phyloP scores from a whole-genome alignment of 2,888 invertebrate genomes.

The Drosophila limbata region DNA sequence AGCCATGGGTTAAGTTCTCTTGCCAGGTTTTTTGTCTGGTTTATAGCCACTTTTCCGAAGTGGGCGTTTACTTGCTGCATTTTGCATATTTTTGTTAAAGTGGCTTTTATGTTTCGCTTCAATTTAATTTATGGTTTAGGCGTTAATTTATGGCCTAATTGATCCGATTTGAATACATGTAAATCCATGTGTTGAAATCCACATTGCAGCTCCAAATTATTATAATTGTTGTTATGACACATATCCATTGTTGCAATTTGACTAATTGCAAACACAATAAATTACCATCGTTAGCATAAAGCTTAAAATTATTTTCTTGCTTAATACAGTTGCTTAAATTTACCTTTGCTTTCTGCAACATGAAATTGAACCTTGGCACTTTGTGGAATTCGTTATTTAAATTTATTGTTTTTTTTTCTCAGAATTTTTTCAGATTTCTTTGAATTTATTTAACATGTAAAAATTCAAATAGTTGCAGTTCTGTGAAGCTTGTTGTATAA shows the following conservation, averaged over 20 bases:
- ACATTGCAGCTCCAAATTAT: slow-evolving; percentile 29
- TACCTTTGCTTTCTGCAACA: not conserved
- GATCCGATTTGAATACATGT: slow-evolving; percentile 69
- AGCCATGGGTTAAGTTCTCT: slow-evolving; percentile 25
- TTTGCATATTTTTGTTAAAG: slow-evolving; percentile 75
- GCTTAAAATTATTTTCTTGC: not conserved
- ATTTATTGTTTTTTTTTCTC: not conserved
- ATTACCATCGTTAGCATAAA: not conserved
- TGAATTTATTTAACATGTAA: not conserved
- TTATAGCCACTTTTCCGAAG: slow-evolving; percentile 28
- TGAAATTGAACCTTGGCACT: not conserved
- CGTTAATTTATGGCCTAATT: slow-evolving; percentile 80
- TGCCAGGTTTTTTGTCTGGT: slow-evolving; percentile 1
- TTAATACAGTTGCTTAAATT: not conserved
- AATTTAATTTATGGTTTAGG: slow-evolving; percentile 74
- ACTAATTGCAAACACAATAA: slow-evolving; percentile 2
- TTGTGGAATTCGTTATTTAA: not conserved
- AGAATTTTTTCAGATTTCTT: not conserved
- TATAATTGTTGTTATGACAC: slow-evolving; percentile 31
- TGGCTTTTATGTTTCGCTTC: slow-evolving; percentile 67
- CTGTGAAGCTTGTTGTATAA: not conserved
- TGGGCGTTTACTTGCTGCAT: slow-evolving; percentile 60
- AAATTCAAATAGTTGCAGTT: not conserved
- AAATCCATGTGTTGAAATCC: slow-evolving; percentile 58
- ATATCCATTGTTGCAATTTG: slow-evolving; percentile 17